Evolutionary conservation across 1,140 invertebrate species (phyloP), one percentile per base, ranked within the genome.

Genomic region (Choristoneura fumiferana): DNA sequence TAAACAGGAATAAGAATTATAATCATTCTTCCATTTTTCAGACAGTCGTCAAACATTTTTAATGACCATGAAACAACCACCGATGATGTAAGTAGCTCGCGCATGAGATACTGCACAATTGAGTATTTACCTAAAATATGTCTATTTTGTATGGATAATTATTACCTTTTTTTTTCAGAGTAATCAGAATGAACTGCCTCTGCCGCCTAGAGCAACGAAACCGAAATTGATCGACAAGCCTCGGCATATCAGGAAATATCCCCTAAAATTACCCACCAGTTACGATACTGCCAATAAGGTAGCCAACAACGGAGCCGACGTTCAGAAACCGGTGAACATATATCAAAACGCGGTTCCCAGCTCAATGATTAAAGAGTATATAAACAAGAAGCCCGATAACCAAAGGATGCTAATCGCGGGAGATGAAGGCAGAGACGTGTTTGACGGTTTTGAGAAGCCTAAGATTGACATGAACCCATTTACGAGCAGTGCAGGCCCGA

Each of bases 141-240:
- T 15, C 15, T 4, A 22, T 9, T 8, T n/a, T n/a, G n/a, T n/a
- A n/a, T n/a, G n/a, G n/a, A n/a, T n/a, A n/a, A n/a, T n/a, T n/a
- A n/a, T n/a, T n/a, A n/a, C n/a, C 36, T 1, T 0, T 8, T 56
- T 55, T 14, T 75, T 74, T 37, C 67, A 86, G 79, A 52, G 22
- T 13, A 40, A 60, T 13, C 43, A n/a, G 29, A 83, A 84, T 49
- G 66, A 63, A 13, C 56, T 88, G 3, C 81, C 83, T 0, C 56
- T 88, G 1, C 85, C 85, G 8, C 83, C 83, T 0, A 62, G 81
- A 10, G 63, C 72, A 0, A 78, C 62, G 5, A 86, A 88, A 53
- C 76, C 83, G 0, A 81, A 83, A 58, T 57, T 88, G 1, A 69
- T 88, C 0, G 83, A 88, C 59, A 84, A 79, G 29, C 82, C 80